phyloP scores from a whole-genome alignment of 2,888 invertebrate species.

The Andrena bucephala region DNA sequence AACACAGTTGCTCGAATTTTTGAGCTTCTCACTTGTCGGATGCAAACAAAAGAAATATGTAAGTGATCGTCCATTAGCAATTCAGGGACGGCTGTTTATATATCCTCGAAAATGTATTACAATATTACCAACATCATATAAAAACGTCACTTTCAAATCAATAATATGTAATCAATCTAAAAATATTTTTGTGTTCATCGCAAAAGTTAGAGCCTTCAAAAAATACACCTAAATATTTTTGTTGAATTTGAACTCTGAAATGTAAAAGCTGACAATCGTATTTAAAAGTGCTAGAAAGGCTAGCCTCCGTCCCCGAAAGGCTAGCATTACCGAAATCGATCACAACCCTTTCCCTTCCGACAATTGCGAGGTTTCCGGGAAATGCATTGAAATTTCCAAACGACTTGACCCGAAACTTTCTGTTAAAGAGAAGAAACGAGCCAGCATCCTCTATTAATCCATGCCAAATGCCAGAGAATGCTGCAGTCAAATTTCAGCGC shows the following conservation, averaged over 20 bases:
- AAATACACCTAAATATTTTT: too few relatives aligned
- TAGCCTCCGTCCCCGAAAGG: neutral
- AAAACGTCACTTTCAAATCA: too few relatives aligned
- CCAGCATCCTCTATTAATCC: slow-evolving; percentile 19
- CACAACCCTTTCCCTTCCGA: neutral
- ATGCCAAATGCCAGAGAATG: slow-evolving; percentile 42
- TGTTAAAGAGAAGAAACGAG: slow-evolving; percentile 7
- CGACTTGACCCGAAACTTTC: neutral
- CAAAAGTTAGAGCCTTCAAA: too few relatives aligned
- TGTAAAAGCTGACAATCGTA: neutral
- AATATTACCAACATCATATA: too few relatives aligned
- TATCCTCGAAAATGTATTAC: too few relatives aligned
- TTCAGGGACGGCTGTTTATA: neutral
- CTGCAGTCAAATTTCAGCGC: slow-evolving; percentile 17
- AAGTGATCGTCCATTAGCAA: neutral
- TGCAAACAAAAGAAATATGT: slow-evolving; percentile 1
- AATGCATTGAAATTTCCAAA: slow-evolving; percentile 4
- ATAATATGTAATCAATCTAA: neutral
- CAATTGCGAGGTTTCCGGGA: slow-evolving; percentile 3
- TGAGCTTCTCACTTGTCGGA: neutral
- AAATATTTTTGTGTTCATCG: neutral
- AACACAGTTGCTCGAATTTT: slow-evolving; percentile 3
- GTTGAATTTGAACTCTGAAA: too few relatives aligned
- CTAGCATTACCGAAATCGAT: neutral
- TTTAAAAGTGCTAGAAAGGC: neutral